Evolutionary conservation across 2,888 invertebrate genomes (phyloP).

Genomic region (Oscheius onirici): DNA sequence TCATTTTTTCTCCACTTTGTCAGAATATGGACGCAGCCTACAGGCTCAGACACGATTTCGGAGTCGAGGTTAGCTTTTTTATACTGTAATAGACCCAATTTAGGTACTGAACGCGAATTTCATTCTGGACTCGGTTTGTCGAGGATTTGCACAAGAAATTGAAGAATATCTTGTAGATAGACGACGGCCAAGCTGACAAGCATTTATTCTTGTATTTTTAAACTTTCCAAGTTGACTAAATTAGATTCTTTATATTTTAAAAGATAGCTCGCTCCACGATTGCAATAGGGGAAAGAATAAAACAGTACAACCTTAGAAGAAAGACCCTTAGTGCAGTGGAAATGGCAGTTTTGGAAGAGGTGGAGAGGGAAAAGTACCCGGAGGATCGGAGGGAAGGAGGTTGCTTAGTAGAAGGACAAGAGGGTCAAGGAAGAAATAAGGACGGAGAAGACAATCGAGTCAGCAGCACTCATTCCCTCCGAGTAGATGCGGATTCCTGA

Average conservation of each 20-base stretch:
- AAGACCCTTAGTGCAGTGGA: slow-evolving; percentile 22
- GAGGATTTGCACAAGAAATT: background rate
- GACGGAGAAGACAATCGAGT: background rate
- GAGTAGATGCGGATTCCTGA: slow-evolving; percentile 35
- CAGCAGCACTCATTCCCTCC: slow-evolving; percentile 34
- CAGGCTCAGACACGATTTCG: background rate
- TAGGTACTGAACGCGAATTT: slow-evolving; percentile 28
- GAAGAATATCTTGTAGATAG: background rate
- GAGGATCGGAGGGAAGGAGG: background rate
- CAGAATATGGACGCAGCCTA: background rate
- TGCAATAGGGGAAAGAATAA: background rate
- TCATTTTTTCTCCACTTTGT: slow-evolving; percentile 5
- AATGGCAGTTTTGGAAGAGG: slow-evolving; percentile 14
- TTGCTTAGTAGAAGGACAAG: slow-evolving; percentile 2
- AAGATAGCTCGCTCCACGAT: background rate
- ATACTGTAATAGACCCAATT: background rate
- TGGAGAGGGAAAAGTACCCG: background rate
- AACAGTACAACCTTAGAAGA: background rate
- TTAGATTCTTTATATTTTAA: background rate
- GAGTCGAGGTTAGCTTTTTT: background rate
- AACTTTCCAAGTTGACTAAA: background rate
- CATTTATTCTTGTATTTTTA: slow-evolving; percentile 11
- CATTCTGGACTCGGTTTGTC: slow-evolving; percentile 16
- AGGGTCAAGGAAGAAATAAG: slow-evolving; percentile 7
- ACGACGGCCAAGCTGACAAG: background rate